A percentile compares a stretch with the other conserved stretches of the same genome.
Evolutionary conservation across 2,113 vertebrate genomes (phyloP).

Genomic region (Pardalotus punctatus): DNA sequence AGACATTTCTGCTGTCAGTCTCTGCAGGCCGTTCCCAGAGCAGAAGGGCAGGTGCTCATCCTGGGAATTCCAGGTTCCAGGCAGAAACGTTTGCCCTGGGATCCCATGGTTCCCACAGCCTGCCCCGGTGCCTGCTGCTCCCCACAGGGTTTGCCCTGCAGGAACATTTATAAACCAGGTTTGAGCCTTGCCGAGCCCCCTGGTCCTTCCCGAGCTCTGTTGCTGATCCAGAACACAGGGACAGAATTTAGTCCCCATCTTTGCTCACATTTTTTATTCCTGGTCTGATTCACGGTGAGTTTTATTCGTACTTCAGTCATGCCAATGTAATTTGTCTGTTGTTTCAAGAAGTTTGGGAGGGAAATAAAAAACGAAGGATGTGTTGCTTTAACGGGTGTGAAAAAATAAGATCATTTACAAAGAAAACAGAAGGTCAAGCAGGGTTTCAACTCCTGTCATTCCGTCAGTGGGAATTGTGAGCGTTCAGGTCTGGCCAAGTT

Average conservation of each 20-base stretch:
- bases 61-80: too few species aligned
- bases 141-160: neutral
- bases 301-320: neutral
- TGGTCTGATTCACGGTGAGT: neutral
- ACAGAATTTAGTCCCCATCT: neutral
- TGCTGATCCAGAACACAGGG: neutral
- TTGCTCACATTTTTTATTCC: fast-evolving
- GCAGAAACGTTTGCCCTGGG: too few species aligned
- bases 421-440: neutral
- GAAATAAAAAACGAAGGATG: neutral
- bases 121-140: neutral
- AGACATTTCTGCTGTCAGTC: fast-evolving
- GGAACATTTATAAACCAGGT: neutral
- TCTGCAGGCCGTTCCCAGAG: neutral
- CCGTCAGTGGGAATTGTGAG: fast-evolving
- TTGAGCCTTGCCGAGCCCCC: neutral
- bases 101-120: fast-evolving
- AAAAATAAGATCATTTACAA: neutral
- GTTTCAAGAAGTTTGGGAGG: neutral
- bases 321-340: neutral
- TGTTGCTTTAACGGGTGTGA: neutral
- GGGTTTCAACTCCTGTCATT: neutral
- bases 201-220: neutral
- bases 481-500: neutral
- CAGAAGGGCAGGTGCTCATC: neutral